These are phyloP conservation scores for Gryllus bimaculatus DNA, from an alignment of 1,140 invertebrate genomes.

Conservation along the genomic window DNA sequence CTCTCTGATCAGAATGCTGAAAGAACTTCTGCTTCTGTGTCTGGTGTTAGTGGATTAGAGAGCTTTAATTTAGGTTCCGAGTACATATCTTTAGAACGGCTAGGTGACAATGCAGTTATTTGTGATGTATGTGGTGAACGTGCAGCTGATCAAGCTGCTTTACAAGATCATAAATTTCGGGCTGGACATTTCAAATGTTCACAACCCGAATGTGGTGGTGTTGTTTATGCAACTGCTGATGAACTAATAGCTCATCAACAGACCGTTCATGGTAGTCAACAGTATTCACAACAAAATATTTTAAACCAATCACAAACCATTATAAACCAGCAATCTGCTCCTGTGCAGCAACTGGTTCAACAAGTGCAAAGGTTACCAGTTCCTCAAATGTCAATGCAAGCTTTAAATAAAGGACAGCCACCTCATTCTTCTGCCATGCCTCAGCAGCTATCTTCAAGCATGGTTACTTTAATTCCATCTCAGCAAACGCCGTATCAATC, in stretches of 20 bases:
- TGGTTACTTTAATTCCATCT: constrained; percentile 26
- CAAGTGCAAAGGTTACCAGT: constrained; percentile 40
- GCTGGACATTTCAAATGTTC: constrained; percentile 40
- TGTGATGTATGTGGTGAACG: constrained; percentile 40
- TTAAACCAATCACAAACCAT: constrained; percentile 26
- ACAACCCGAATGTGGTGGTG: constrained; percentile 34
- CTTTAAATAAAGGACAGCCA: constrained; percentile 27
- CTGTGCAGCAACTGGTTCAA: constrained; percentile 41
- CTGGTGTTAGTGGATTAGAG: constrained; percentile 6
- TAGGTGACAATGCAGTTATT: constrained; percentile 35
- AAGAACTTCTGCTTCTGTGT: background rate
- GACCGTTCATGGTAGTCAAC: constrained; percentile 32
- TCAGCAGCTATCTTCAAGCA: constrained; percentile 37
- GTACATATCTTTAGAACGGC: constrained; percentile 38
- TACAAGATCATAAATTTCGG: constrained; percentile 36
- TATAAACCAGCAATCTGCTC: constrained; percentile 38
- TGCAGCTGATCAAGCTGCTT: constrained; percentile 34
- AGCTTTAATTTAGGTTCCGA: constrained; percentile 25
- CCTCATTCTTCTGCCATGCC: constrained; percentile 33
- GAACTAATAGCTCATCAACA: constrained; percentile 36
- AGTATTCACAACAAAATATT: constrained; percentile 29
- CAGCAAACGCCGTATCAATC: constrained; percentile 28
- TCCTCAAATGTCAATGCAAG: constrained; percentile 32
- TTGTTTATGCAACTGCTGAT: constrained; percentile 31
- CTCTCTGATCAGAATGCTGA: background rate